phyloP scores from a whole-genome alignment of 1,140 invertebrate genomes.

The Zaprionus nigranus region DNA sequence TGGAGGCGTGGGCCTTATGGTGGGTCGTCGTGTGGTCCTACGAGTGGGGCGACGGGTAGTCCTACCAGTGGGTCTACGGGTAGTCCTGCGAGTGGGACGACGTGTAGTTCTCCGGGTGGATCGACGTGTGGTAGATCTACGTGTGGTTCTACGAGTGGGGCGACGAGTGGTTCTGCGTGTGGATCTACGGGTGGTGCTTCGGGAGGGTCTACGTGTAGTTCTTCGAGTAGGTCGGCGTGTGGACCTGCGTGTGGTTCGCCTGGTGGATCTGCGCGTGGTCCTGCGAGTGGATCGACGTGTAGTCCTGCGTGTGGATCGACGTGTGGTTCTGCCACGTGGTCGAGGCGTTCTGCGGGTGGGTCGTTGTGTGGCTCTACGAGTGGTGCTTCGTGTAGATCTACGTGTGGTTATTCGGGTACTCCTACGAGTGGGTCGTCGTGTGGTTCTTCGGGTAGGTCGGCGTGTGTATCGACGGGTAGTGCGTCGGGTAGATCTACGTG shows the following conservation, averaged over 20 bases:
- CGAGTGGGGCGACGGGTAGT: neutral
- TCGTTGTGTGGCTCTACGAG: neutral
- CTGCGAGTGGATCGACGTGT: neutral
- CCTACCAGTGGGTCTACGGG: neutral
- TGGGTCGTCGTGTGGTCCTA: neutral
- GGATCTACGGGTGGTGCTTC: neutral
- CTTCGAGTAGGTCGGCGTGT: neutral
- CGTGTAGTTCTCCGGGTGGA: neutral
- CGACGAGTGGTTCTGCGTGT: too few relatives aligned
- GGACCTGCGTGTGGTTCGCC: neutral
- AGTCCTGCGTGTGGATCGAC: neutral
- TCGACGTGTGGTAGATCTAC: neutral
- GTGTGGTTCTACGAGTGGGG: neutral
- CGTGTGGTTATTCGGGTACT: neutral
- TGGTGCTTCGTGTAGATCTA: neutral
- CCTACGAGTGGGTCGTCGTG: neutral
- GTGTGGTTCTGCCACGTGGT: neutral
- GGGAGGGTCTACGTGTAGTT: neutral
- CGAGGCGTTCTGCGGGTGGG: neutral
- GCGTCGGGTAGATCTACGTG: neutral
- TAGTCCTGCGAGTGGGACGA: too few relatives aligned
- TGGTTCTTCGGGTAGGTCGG: neutral
- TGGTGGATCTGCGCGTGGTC: neutral
- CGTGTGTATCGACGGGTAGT: neutral
- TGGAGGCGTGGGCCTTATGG: slow-evolving; percentile 7